phyloP scores from a whole-genome alignment of 2,888 invertebrate species.

The Heliconius ismenius region DNA sequence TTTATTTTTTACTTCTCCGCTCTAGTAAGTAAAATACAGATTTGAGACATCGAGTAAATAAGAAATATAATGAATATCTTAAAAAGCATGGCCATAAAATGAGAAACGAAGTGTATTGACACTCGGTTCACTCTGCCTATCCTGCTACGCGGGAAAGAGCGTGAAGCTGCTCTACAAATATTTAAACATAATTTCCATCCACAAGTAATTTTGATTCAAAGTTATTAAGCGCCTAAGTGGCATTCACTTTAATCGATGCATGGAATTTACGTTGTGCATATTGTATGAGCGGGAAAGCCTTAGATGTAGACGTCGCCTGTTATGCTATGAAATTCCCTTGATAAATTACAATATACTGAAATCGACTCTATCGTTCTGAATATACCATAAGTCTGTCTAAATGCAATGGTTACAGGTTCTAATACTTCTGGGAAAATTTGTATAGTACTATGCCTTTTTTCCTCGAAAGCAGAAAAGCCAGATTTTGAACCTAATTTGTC shows the following conservation, averaged over 20 bases:
- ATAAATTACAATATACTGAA: not conserved
- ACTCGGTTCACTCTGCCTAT: no score
- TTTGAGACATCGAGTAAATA: no score
- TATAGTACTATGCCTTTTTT: no score
- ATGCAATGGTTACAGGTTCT: not conserved
- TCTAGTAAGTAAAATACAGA: no score
- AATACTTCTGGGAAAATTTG: not conserved
- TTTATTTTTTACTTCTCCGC: not conserved
- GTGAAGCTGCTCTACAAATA: not conserved
- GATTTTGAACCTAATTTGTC: no score
- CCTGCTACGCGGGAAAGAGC: not conserved
- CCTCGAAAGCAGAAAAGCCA: no score
- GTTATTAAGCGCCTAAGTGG: not conserved
- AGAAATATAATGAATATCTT: no score
- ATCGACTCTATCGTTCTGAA: no score
- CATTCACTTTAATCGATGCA: slow-evolving; percentile 22
- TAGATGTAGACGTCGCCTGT: not conserved
- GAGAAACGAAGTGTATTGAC: no score
- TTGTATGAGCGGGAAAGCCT: slow-evolving; percentile 28
- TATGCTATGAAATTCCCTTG: not conserved
- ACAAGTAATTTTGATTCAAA: slow-evolving; percentile 10
- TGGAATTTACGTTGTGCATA: slow-evolving; percentile 35
- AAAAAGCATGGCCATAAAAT: no score
- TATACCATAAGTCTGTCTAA: not conserved
- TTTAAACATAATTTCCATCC: not conserved